These are phyloP conservation scores for Andrena hattorfiana DNA, from an alignment of 2,888 invertebrate genomes.

Conservation along the genomic window DNA sequence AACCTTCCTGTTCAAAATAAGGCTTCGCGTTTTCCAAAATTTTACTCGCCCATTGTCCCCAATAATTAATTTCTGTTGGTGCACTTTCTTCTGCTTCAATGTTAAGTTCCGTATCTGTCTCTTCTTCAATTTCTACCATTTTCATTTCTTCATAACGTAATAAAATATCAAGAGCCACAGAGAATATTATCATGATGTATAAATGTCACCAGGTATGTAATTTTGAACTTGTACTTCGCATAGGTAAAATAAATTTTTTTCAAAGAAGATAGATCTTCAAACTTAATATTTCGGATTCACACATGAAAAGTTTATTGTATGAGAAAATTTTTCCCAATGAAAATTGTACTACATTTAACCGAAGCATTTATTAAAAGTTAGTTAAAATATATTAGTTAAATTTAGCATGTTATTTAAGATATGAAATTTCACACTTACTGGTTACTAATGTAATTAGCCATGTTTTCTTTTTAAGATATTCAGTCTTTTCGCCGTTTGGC, in stretches of 20 bases:
- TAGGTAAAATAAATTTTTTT: neutral
- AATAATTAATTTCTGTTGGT: too few species aligned
- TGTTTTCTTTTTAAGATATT: neutral
- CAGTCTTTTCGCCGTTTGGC: neutral
- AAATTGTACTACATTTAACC: neutral
- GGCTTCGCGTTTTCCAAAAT: neutral
- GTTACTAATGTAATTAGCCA: neutral
- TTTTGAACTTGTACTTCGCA: neutral
- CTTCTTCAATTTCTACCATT: neutral
- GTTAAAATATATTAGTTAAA: neutral
- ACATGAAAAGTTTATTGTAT: neutral
- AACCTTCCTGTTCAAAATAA: neutral
- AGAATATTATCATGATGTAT: neutral
- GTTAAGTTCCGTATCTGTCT: neutral
- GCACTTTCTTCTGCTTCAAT: neutral
- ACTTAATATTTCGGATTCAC: neutral
- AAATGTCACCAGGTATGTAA: neutral
- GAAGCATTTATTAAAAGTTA: neutral
- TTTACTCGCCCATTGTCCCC: too few species aligned
- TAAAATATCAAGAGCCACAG: conserved; percentile 2
- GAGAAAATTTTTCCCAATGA: neutral
- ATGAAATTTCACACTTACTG: neutral
- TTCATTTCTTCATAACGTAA: conserved; percentile 6
- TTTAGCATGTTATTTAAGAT: neutral
- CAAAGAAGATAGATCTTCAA: neutral